Evolutionary conservation across 30 jellyfish, hydroid and myxozoan species (phyloP).

Genomic region (Aurelia aurita complex sp. Pacific): DNA sequence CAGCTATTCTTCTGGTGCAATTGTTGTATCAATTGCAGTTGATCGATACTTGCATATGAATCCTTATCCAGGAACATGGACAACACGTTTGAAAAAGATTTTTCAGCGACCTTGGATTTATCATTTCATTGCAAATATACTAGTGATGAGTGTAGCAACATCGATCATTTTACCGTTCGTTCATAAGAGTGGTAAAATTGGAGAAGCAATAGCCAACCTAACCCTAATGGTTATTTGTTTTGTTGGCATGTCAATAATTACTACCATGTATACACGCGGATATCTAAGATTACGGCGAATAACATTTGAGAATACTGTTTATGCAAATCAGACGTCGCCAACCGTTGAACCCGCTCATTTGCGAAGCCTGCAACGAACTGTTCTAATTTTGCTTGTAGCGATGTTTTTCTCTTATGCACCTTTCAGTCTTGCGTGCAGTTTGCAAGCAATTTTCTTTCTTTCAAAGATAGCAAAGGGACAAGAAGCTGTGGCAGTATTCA

Average conservation of each 20-base stretch:
- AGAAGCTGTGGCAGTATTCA: too few relatives aligned
- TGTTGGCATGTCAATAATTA: background rate
- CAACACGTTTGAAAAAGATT: background rate
- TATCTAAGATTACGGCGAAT: slow-evolving; percentile 7
- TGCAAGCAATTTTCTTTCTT: background rate
- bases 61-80: slow-evolving; percentile 2
- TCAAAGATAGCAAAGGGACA: too few relatives aligned
- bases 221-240: background rate
- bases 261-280: background rate
- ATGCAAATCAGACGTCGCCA: background rate
- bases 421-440: background rate
- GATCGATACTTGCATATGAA: slow-evolving; percentile 28
- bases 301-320: background rate
- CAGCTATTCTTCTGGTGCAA: background rate
- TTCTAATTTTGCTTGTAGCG: background rate
- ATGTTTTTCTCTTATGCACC: slow-evolving; percentile 12
- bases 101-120: background rate
- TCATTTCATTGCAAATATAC: background rate
- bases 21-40: background rate
- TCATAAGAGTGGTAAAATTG: background rate
- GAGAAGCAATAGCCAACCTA: background rate
- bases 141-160: background rate
- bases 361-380: background rate
- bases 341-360: background rate
- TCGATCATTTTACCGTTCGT: background rate